Base-by-base conservation (phyloP, 2,888 invertebrate genomes). In the Drosophila rubida region DNA sequence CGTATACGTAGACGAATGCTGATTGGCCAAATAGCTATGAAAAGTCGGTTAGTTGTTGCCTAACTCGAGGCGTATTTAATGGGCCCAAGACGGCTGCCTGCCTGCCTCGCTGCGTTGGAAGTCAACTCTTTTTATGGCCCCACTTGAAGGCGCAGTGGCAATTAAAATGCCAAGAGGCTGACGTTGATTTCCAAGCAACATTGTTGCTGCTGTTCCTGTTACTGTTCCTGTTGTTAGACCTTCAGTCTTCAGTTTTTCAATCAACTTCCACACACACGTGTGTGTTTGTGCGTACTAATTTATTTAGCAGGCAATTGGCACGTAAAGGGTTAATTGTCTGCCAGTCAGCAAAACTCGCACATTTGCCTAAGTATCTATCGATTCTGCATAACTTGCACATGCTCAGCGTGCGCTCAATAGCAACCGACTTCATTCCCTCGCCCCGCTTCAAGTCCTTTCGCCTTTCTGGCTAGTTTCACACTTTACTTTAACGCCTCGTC, bases 241-340 rank as follows among this genome's bases (percentile, higher is more conserved):
- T n/a, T n/a, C n/a, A n/a, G n/a, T n/a, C n/a, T 75, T 78, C 72
- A 78, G 57, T 57, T 51, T 64, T 35, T 42, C 58, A 54, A 49
- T 48, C 53, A 60, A 49, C 54, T 27, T 42, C 44, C 48, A 37
- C 48, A 55, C 35, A 68, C 46, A 32, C 58, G 51, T 30, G 16
- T 41, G n/a, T 63, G 45, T n/a, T n/a, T 25, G 32, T 30, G 63
- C 37, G 30, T 48, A 50, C 45, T 69, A 70, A 82, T 75, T 77
- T 77, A 80, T 79, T 80, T 78, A 68, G 70, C 75, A 63, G 63
- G 44, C 78, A 78, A 80, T 87, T 84, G 81, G 71, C 81, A 84
- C 87, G 85, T 87, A 76, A 84, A 80, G 87, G 82, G 82, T 87
- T 85, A 87, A 82, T 84, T 80, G 73, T 70, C 23, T 55, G 78